phyloP scores from a whole-genome alignment of 2,113 vertebrate genomes.

The Apistogramma diplotaenia region DNA sequence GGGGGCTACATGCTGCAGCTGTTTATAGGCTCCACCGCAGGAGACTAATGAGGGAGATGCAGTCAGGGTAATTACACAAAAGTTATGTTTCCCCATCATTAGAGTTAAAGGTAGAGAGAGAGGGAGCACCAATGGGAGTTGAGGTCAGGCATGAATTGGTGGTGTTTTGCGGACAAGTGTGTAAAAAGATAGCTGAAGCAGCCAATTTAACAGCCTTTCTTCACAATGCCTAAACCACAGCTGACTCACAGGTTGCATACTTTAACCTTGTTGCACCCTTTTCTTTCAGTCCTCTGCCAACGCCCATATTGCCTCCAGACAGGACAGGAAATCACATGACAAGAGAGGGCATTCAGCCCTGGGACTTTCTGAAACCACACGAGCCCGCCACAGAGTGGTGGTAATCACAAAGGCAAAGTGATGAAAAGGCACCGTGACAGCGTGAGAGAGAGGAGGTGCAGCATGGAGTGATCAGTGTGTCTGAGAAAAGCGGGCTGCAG shows the following conservation, averaged over 20 bases:
- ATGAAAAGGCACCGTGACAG: constrained; percentile 38
- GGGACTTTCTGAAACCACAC: constrained; percentile 53
- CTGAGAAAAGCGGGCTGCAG: background rate
- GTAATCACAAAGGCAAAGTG: constrained; percentile 24
- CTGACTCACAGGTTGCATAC: constrained; percentile 25
- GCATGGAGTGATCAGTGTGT: background rate
- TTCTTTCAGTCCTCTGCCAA: constrained; percentile 9
- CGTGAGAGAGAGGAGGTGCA: constrained; percentile 32
- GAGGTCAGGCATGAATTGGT: constrained; percentile 38
- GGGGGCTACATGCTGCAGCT: constrained; percentile 45
- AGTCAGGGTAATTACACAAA: constrained; percentile 59
- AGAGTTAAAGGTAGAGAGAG: constrained; percentile 32
- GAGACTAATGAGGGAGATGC: constrained; percentile 63
- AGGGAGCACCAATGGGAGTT: background rate
- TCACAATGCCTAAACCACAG: constrained; percentile 30
- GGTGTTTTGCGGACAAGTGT: constrained; percentile 33
- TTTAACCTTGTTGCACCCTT: constrained; percentile 4
- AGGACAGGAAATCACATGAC: constrained; percentile 49
- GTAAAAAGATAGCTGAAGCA: constrained; percentile 25
- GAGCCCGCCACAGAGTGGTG: constrained; percentile 35
- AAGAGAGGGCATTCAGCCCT: constrained; percentile 10
- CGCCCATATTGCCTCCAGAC: constrained; percentile 35
- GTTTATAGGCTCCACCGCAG: constrained; percentile 65
- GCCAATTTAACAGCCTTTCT: constrained; percentile 36
- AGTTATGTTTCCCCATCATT: constrained; percentile 32